Evolutionary conservation across 2,113 vertebrate species (phyloP), one percentile per base, ranked within the genome.

Genomic region (Nestor notabilis): DNA sequence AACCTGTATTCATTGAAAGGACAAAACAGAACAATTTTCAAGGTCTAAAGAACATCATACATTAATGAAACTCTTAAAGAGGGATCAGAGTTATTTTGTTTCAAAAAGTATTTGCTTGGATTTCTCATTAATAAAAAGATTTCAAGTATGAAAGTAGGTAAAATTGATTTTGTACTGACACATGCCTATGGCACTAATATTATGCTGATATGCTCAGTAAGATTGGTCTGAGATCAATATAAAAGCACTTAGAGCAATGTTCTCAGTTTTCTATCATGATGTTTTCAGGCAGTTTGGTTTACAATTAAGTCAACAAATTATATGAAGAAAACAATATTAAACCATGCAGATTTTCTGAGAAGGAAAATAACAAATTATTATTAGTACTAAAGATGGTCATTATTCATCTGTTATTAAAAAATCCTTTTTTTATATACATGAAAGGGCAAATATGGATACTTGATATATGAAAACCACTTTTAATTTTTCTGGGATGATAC

Each of bases 121-220:
- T 86, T 86, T 88, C 41, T 77, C 37, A 41, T 92, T 83, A 85
- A 88, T 86, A 80, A 94, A 89, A 83, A 74, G 3, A 56, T 65
- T 88, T 83, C 13, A 74, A 65, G 17, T 80, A 58, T 63, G 83
- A 92, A 81, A 88, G 19, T 41, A 80, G 63, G 83, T 74, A 39
- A 92, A 90, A 95, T 58, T 93, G 91, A 93, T 92, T 90, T 84
- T 80, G 17, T 71, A 69, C 83, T 63, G 66, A 68, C 43, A 83
- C 7, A 53, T n/a, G 53, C 66, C 49, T 65, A 11, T 47, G 35
- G 76, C 66, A 64, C 10, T 55, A 61, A 11, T 60, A 68, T 88
- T 95, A 88, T 83, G 29, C 25, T 81, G 60, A 68, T 58, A 39
- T n/a, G 24, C 27, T 87, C 64, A 35, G 3, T 41, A 50, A 76